A percentile compares a stretch with the other conserved stretches of the same genome.
phyloP scores from a whole-genome alignment of 2,888 invertebrate species.

The Scaeva pyrastri region DNA sequence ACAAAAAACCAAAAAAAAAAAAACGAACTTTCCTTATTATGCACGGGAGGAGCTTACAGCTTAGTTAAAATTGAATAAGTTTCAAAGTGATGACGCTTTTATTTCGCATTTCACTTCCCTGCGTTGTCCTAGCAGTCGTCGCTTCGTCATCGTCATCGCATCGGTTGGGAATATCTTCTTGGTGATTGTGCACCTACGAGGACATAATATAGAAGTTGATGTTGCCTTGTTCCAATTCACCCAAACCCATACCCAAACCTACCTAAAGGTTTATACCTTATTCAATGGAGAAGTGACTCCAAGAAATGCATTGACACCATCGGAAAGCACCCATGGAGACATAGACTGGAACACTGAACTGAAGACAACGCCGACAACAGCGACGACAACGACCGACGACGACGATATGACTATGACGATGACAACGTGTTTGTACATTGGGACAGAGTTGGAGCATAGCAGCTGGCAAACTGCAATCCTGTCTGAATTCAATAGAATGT shows the following conservation, averaged over 20 bases:
- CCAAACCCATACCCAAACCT: no score
- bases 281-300: constrained; percentile 56
- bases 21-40: constrained; percentile 76
- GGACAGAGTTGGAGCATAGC: not conserved
- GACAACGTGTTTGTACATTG: constrained; percentile 22
- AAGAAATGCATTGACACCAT: constrained; percentile 68
- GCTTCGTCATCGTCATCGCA: constrained; percentile 9
- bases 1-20: no score
- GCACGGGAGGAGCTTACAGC: constrained; percentile 75
- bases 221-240: constrained; percentile 30
- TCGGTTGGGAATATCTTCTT: constrained; percentile 15
- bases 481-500: constrained; percentile 41
- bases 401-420: constrained; percentile 15
- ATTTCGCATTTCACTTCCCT: constrained; percentile 59
- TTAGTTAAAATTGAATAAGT: constrained; percentile 78
- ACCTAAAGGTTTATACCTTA: constrained; percentile 23
- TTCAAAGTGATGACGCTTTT: constrained; percentile 76
- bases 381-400: not conserved
- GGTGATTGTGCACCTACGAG: not conserved
- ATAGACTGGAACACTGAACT: constrained; percentile 16
- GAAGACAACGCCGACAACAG: constrained; percentile 16
- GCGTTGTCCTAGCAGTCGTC: not conserved
- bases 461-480: not conserved
- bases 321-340: constrained; percentile 30
- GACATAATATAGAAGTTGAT: not conserved